Percentiles rank a stretch among this genome's conserved stretches.
These are phyloP conservation scores for Carterocephalus palaemon DNA, from an alignment of 2,888 invertebrate species.

Conservation along the genomic window DNA sequence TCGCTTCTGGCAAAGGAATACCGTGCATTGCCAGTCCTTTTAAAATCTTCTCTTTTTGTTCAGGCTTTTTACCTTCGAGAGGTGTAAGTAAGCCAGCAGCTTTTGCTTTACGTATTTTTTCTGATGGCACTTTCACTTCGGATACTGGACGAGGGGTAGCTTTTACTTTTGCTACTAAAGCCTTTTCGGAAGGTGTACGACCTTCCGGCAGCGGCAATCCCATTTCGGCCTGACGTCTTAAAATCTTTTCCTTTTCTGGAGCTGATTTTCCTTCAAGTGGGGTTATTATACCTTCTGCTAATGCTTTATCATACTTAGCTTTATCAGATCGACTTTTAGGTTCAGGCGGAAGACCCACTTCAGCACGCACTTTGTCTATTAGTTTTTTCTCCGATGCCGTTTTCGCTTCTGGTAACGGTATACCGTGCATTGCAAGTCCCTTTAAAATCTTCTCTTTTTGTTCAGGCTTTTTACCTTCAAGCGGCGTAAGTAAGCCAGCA, in stretches of 20 bases:
- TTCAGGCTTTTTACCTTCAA: conserved; percentile 26
- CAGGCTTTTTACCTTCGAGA: conserved; percentile 34
- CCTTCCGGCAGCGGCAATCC: conserved; percentile 40
- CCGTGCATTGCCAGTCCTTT: conserved; percentile 20
- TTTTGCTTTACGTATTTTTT: conserved; percentile 34
- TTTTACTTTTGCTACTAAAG: conserved; percentile 28
- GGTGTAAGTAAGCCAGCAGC: conserved; percentile 36
- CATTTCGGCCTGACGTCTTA: conserved; percentile 31
- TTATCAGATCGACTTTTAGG: conserved; percentile 34
- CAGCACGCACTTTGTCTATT: conserved; percentile 26
- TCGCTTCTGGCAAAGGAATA: conserved; percentile 24
- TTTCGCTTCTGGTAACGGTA: conserved; percentile 31
- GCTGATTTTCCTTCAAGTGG: conserved; percentile 39
- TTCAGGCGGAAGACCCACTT: conserved; percentile 29
- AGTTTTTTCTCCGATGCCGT: conserved; percentile 29
- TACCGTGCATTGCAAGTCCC: conserved; percentile 26
- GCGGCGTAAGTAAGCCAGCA: conserved; percentile 34
- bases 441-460: conserved; percentile 31
- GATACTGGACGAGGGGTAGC: background rate
- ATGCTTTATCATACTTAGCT: conserved; percentile 34
- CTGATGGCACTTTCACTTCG: conserved; percentile 26
- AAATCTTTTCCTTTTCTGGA: conserved; percentile 36
- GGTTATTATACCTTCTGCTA: conserved; percentile 33
- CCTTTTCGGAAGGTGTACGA: conserved; percentile 40
- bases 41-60: conserved; percentile 36